A percentile compares a stretch with the other conserved stretches of the same genome.
Conservation (phyloP, 2,113 vertebrate species). For the Spermophilus dauricus region DNA sequence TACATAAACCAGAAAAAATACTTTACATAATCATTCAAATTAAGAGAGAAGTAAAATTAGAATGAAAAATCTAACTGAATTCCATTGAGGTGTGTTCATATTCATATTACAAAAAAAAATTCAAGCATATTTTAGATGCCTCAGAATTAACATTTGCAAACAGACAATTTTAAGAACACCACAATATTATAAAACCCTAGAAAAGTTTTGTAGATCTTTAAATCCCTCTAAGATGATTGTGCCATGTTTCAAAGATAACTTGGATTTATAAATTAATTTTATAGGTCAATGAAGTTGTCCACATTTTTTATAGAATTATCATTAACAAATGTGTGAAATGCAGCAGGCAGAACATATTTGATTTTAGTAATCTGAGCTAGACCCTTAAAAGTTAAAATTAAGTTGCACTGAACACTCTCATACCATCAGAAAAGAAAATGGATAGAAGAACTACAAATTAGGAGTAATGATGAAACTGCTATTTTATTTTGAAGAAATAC, state of each 20-base stretch:
- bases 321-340: constrained; percentile 53
- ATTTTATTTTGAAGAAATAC: constrained; percentile 59
- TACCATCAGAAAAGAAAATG: constrained; percentile 60
- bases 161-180: constrained; percentile 74
- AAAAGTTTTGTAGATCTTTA: background rate
- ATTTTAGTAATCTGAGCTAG: constrained; percentile 59
- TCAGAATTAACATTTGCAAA: constrained; percentile 78
- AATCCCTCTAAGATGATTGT: background rate
- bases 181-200: constrained; percentile 23
- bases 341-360: constrained; percentile 33
- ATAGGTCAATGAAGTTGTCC: constrained; percentile 23
- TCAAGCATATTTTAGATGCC: constrained; percentile 56
- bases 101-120: constrained; percentile 58
- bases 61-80: background rate
- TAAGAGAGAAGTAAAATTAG: constrained; percentile 29
- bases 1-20: background rate
- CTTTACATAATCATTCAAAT: background rate
- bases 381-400: constrained; percentile 68
- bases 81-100: constrained; percentile 41
- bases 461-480: constrained; percentile 39
- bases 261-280: constrained; percentile 69
- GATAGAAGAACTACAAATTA: constrained; percentile 54
- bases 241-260: constrained; percentile 34
- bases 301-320: constrained; percentile 51
- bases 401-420: constrained; percentile 49